Percentiles rank a stretch among this genome's conserved stretches.
Conservation (phyloP, 2,888 invertebrate species). For the Cerastis leucographa region DNA sequence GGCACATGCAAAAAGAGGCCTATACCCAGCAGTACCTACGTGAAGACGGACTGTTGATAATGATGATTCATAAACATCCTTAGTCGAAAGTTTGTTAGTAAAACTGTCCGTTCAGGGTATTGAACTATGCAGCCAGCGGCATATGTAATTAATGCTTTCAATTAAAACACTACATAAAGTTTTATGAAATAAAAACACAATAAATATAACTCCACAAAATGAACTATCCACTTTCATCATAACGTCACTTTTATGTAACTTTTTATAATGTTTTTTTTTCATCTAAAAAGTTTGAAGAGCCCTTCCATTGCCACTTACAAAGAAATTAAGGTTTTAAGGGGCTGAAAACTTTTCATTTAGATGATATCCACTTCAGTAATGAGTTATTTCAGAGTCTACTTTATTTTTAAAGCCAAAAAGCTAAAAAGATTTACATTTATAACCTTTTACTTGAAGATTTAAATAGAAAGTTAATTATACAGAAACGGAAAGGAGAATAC, state of each 20-base stretch:
- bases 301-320: constrained; percentile 61
- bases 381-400: constrained; percentile 57
- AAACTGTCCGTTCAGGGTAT: background rate
- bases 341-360: constrained; percentile 65
- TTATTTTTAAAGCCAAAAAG: constrained; percentile 53
- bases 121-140: background rate
- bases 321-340: constrained; percentile 61
- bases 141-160: background rate
- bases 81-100: background rate
- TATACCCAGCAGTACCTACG: background rate
- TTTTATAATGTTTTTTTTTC: constrained; percentile 54
- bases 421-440: constrained; percentile 59
- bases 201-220: constrained; percentile 25
- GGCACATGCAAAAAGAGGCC: background rate
- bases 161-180: constrained; percentile 7
- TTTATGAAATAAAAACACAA: constrained; percentile 1
- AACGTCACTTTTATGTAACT: constrained; percentile 45
- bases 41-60: background rate
- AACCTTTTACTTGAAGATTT: constrained; percentile 31
- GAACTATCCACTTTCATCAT: constrained; percentile 43
- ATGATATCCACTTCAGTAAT: constrained; percentile 62
- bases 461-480: constrained; percentile 23
- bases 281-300: constrained; percentile 58
- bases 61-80: background rate
- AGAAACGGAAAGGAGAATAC: constrained; percentile 17